These are phyloP conservation scores for Dipodomys merriami DNA, from an alignment of 2,113 vertebrate species.

Conservation along the genomic window DNA sequence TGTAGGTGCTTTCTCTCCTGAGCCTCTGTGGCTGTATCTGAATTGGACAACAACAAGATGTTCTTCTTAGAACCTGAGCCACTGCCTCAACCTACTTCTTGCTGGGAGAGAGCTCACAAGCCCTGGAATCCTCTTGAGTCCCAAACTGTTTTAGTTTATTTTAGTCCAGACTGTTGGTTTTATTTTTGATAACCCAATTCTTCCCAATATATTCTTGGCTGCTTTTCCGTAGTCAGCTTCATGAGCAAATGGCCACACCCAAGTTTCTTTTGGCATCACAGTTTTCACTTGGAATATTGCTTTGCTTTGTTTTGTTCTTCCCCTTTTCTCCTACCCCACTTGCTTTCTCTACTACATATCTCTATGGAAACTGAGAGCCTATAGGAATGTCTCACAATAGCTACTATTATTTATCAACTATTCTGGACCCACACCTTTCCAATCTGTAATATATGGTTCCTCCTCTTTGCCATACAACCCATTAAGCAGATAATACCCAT, in stretches of 20 bases:
- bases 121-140: not conserved
- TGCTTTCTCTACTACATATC: not conserved
- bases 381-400: not conserved
- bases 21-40: not conserved
- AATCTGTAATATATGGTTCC: not conserved
- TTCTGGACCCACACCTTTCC: not conserved
- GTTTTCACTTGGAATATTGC: slow-evolving; percentile 3
- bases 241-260: not conserved
- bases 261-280: not conserved
- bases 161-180: slow-evolving; percentile 12
- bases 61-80: slow-evolving; percentile 14
- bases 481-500: not conserved
- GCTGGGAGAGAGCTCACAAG: not conserved
- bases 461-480: not conserved
- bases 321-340: not conserved
- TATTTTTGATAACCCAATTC: slow-evolving; percentile 38
- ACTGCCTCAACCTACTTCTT: not conserved
- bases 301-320: not conserved
- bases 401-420: no score
- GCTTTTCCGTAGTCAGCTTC: not conserved
- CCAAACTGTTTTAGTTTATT: not conserved
- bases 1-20: not conserved
- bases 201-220: slow-evolving; percentile 44
- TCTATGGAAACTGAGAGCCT: no score
- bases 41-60: not conserved